phyloP scores from a whole-genome alignment of 2,113 vertebrate genomes.

The Platichthys stellatus region DNA sequence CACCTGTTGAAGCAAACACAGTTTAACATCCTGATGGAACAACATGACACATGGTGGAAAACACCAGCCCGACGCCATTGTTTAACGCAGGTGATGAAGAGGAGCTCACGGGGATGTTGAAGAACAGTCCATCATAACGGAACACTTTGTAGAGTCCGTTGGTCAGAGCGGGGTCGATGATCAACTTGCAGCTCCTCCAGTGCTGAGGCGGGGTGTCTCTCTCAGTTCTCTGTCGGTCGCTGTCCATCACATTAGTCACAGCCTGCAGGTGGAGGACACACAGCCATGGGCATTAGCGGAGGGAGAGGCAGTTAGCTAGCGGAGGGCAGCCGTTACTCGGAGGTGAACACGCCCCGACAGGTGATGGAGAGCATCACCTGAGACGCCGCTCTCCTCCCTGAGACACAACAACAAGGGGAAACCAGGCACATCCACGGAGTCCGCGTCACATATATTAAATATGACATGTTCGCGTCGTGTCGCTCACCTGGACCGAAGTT shows the following conservation, averaged over 20 bases:
- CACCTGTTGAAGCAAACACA: slow-evolving; percentile 51
- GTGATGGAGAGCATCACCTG: slow-evolving; percentile 79
- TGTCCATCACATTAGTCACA: slow-evolving; percentile 95
- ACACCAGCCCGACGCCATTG: not conserved
- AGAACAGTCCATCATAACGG: slow-evolving; percentile 94
- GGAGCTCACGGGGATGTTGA: slow-evolving; percentile 91
- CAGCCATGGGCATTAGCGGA: no score
- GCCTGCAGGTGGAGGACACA: slow-evolving; percentile 67
- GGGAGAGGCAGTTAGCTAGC: not conserved
- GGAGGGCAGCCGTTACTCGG: not conserved
- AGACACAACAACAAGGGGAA: not conserved
- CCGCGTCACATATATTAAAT: not conserved
- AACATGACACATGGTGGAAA: not conserved
- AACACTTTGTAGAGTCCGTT: slow-evolving; percentile 94
- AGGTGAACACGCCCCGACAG: slow-evolving; percentile 76
- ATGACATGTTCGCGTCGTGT: not conserved
- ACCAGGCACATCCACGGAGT: not conserved
- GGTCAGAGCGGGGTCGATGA: slow-evolving; percentile 93
- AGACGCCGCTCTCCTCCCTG: not conserved
- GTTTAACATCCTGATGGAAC: not conserved
- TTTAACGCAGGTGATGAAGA: not conserved
- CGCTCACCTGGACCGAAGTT: slow-evolving; percentile 57
- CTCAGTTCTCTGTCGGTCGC: slow-evolving; percentile 84
- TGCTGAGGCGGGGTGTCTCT: slow-evolving; percentile 89
- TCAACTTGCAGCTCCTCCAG: slow-evolving; percentile 97